Conservation (phyloP, 1,140 invertebrate species). For the Drosophila novamexicana region DNA sequence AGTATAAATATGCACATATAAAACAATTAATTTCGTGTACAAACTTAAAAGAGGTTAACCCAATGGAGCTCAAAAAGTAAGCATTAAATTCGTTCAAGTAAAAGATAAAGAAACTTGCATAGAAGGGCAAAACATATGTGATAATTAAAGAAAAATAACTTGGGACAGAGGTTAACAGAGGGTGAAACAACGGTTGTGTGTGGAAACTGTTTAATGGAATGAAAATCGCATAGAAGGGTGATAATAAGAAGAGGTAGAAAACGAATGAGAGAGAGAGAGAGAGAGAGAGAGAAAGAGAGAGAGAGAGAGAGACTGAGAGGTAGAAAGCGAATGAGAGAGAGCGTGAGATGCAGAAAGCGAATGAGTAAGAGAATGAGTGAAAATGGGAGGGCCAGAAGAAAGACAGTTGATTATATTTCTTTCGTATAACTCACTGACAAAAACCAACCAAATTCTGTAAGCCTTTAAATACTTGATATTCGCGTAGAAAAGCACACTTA, state of each 20-base stretch:
- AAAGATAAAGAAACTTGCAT: not conserved
- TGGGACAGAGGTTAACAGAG: not conserved
- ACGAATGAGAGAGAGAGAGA: not conserved
- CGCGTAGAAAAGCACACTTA: not conserved
- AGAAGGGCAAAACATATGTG: not conserved
- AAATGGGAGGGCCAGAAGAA: no score
- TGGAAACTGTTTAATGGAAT: no score
- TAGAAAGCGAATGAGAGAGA: not conserved
- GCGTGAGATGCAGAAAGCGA: not conserved
- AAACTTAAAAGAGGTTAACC: not conserved
- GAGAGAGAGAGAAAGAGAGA: not conserved
- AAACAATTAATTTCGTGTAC: not conserved
- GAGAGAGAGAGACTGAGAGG: not conserved
- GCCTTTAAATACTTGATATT: not conserved
- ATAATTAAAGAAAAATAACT: not conserved
- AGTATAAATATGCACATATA: not conserved
- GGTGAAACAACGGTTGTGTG: not conserved
- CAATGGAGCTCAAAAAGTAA: not conserved
- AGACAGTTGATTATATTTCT: no score
- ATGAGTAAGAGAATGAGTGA: no score
- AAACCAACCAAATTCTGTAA: no score
- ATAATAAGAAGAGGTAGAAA: not conserved
- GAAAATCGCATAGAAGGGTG: no score
- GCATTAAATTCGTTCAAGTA: not conserved
- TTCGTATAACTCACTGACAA: no score